Evolutionary conservation across 1,140 invertebrate species (phyloP).

Genomic region (Macrocentrus cingulum): DNA sequence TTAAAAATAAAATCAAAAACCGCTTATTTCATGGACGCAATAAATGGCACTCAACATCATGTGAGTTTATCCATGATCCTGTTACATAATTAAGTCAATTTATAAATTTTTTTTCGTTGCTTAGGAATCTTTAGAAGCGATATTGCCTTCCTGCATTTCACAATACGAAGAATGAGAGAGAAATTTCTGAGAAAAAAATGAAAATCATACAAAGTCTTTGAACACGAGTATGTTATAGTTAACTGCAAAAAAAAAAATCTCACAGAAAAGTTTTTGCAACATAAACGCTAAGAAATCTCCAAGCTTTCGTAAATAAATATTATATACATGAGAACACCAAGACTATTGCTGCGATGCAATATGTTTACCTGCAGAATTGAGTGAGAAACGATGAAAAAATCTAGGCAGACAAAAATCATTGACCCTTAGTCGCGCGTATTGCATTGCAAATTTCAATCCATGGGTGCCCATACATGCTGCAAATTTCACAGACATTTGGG

Average conservation of each 20-base stretch:
- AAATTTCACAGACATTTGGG: conserved; percentile 54
- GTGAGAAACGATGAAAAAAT: conserved; percentile 9
- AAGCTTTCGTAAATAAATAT: too few relatives aligned
- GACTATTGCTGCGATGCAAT: not conserved
- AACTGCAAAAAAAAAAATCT: too few relatives aligned
- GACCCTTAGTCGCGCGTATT: conserved; percentile 50
- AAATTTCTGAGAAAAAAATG: not conserved
- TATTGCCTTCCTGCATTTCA: conserved; percentile 3
- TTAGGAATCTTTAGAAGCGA: not conserved
- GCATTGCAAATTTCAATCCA: conserved; percentile 60
- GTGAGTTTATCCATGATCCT: not conserved
- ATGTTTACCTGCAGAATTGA: not conserved
- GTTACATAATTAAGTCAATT: conserved; percentile 2
- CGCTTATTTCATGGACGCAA: conserved; percentile 4
- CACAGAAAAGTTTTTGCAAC: too few relatives aligned
- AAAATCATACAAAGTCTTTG: too few relatives aligned
- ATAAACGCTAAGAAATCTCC: too few relatives aligned
- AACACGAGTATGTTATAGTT: too few relatives aligned
- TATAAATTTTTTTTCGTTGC: conserved; percentile 12
- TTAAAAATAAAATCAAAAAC: not conserved
- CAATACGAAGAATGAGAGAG: not conserved
- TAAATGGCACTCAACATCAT: not conserved
- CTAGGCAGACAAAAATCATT: conserved; percentile 32
- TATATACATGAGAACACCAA: not conserved
- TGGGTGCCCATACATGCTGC: conserved; percentile 59